phyloP scores from a whole-genome alignment of 2,888 invertebrate genomes.

The Arge pagana region DNA sequence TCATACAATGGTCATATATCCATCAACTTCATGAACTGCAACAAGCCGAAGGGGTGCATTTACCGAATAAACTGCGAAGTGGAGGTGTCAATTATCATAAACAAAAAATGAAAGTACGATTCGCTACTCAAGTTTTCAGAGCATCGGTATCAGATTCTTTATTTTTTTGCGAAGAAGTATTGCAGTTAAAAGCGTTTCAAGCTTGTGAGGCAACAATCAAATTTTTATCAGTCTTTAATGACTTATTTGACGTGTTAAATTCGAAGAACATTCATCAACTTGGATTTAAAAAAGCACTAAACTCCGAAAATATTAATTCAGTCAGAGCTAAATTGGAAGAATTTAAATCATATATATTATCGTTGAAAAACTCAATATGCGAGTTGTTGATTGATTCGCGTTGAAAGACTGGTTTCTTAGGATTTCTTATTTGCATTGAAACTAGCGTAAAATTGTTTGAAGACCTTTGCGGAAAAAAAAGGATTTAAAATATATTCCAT shows the following conservation, averaged over 20 bases:
- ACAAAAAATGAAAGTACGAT: conserved; percentile 34
- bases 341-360: conserved; percentile 12
- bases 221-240: conserved; percentile 28
- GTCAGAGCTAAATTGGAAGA: background rate
- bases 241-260: conserved; percentile 31
- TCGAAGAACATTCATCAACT: conserved; percentile 15
- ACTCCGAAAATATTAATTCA: conserved; percentile 9
- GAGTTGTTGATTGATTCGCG: background rate
- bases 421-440: too few relatives aligned
- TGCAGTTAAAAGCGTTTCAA: conserved; percentile 24
- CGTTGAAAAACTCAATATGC: background rate
- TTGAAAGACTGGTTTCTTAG: background rate
- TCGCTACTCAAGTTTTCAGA: conserved; percentile 28
- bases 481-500: too few relatives aligned
- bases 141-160: conserved; percentile 26
- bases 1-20: conserved; percentile 28
- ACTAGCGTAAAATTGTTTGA: too few relatives aligned
- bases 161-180: conserved; percentile 12
- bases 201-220: conserved; percentile 24
- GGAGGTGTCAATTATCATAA: conserved; percentile 26
- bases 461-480: too few relatives aligned
- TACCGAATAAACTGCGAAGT: conserved; percentile 30
- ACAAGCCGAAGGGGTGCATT: conserved; percentile 27
- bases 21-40: conserved; percentile 28
- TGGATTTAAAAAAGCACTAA: conserved; percentile 20